phyloP scores from a whole-genome alignment of 2,888 invertebrate species.

The Caenorhabditis panamensis region DNA sequence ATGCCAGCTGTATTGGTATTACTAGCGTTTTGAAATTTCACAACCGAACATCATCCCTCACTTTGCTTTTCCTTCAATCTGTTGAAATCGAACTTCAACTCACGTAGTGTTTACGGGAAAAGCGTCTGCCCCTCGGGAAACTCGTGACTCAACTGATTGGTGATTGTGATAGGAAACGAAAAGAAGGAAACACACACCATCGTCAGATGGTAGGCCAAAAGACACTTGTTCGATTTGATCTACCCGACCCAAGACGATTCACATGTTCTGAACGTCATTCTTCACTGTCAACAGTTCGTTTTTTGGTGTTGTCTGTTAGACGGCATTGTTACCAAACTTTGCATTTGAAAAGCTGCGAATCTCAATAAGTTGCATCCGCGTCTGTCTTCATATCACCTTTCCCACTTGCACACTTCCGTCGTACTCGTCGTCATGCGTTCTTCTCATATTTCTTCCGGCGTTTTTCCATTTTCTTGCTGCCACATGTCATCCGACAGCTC shows the following conservation, averaged over 20 bases:
- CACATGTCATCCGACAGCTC: no score
- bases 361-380: neutral
- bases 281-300: no score
- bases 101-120: constrained; percentile 31
- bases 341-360: no score
- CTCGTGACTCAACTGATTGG: constrained; percentile 6
- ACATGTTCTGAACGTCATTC: neutral
- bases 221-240: constrained; percentile 46
- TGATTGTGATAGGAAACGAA: constrained; percentile 27
- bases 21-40: no score
- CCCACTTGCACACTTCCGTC: constrained; percentile 19
- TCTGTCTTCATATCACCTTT: constrained; percentile 18
- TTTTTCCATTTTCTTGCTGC: constrained; percentile 6
- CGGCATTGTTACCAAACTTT: no score
- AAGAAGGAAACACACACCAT: constrained; percentile 26
- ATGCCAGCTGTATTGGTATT: neutral
- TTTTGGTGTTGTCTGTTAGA: no score
- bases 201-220: constrained; percentile 33
- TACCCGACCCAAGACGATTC: constrained; percentile 2
- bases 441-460: constrained; percentile 43
- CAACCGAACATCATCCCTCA: neutral
- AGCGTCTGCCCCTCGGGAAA: neutral
- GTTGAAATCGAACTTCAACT: neutral
- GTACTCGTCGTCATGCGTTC: constrained; percentile 26
- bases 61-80: neutral